A percentile compares a stretch with the other conserved stretches of the same genome.
Conservation (phyloP, 2,113 vertebrate genomes). For the Todiramphus chloris region DNA sequence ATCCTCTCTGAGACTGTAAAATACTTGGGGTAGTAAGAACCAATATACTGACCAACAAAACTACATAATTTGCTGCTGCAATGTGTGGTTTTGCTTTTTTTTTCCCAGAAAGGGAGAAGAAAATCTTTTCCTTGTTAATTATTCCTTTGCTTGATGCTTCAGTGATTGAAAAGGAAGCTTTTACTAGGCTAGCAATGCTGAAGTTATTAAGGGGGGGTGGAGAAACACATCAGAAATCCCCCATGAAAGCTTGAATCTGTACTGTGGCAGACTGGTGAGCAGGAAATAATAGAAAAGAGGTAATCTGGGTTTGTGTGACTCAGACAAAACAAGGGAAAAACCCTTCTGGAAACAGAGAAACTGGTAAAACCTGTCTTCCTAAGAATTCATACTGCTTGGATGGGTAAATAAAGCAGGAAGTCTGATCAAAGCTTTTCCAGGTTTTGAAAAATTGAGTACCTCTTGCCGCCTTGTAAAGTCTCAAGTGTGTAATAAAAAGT, state of each 20-base stretch:
- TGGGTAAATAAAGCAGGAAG: background rate
- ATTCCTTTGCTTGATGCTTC: background rate
- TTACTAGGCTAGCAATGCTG: background rate
- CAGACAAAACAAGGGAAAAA: background rate
- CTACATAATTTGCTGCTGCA: background rate
- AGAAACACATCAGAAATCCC: accelerated
- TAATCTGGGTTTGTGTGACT: background rate
- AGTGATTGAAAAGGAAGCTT: background rate
- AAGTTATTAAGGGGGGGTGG: background rate
- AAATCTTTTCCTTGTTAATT: background rate
- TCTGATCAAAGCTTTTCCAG: background rate
- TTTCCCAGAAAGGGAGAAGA: background rate
- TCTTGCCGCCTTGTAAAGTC: background rate
- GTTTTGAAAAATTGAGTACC: background rate
- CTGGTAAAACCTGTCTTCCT: background rate
- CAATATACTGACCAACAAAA: background rate
- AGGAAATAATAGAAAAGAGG: background rate
- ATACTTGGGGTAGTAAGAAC: background rate
- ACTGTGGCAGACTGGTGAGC: background rate
- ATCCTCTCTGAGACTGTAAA: background rate
- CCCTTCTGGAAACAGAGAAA: background rate
- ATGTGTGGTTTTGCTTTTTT: background rate
- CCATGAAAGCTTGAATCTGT: background rate
- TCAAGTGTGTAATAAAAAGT: background rate
- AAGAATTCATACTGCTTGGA: background rate